Evolutionary conservation across 1,140 invertebrate species (phyloP).

Genomic region (Cephus cinctus): DNA sequence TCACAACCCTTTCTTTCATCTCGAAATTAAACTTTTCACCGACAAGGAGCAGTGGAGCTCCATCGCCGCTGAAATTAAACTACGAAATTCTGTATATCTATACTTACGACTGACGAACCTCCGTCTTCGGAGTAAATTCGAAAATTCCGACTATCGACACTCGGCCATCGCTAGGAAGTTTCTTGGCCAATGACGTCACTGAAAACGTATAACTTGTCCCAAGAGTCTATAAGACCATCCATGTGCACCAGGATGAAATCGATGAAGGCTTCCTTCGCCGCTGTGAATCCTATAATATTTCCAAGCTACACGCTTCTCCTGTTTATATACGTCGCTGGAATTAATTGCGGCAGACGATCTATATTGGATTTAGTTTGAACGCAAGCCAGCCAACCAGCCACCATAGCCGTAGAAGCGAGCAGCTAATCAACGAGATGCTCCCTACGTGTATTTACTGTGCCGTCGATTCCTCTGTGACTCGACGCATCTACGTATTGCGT

Average conservation of each 20-base stretch:
- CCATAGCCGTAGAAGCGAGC: slow-evolving; percentile 27
- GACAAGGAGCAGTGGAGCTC: not conserved
- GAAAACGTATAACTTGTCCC: not conserved
- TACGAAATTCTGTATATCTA: not conserved
- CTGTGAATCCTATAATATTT: not conserved
- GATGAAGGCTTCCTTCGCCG: slow-evolving; percentile 1
- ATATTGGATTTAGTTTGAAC: slow-evolving; percentile 26
- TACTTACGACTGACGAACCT: no score
- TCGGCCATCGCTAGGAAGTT: no score
- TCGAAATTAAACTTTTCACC: not conserved
- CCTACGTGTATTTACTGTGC: slow-evolving; percentile 31
- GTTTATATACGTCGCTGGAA: slow-evolving; percentile 5
- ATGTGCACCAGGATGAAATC: not conserved
- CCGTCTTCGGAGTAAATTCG: no score
- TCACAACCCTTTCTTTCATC: not conserved
- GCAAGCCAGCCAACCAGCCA: slow-evolving; percentile 20
- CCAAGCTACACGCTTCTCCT: not conserved
- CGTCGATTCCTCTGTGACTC: slow-evolving; percentile 28
- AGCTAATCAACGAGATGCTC: slow-evolving; percentile 35
- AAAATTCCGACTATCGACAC: no score
- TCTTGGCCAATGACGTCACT: slow-evolving; percentile 1
- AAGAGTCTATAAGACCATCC: not conserved
- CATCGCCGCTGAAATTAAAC: not conserved
- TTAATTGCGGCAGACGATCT: slow-evolving; percentile 12
- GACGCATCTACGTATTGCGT: no score